phyloP scores from a whole-genome alignment of 2,888 invertebrate species.

The Cryptops parisi region DNA sequence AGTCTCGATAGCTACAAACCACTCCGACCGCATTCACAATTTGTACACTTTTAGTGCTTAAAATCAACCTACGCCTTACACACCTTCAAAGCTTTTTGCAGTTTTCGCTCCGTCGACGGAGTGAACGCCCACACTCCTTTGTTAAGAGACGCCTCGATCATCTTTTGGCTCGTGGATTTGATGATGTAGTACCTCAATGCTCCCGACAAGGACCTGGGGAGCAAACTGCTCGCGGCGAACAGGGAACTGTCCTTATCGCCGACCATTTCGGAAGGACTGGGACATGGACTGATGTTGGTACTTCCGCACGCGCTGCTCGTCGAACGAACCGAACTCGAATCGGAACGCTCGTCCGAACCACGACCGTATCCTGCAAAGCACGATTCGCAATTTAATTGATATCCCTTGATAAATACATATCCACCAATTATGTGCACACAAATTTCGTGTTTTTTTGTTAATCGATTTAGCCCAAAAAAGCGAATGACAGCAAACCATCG shows the following conservation, averaged over 20 bases:
- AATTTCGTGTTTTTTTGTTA: too few species aligned
- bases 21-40: too few species aligned
- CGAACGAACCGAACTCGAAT: conserved; percentile 19
- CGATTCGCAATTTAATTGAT: too few species aligned
- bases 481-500: too few species aligned
- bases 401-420: too few species aligned
- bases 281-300: conserved; percentile 18
- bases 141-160: conserved; percentile 42
- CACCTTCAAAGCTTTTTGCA: conserved; percentile 45
- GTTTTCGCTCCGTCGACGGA: conserved; percentile 44
- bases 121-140: conserved; percentile 44
- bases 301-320: conserved; percentile 19
- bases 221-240: not conserved
- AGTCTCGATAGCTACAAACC: too few species aligned
- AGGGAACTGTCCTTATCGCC: conserved; percentile 12
- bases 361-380: conserved; percentile 14
- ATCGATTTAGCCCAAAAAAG: too few species aligned
- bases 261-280: conserved; percentile 15
- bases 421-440: too few species aligned
- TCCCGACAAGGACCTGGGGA: too few species aligned
- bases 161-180: conserved; percentile 42
- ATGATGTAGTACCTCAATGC: conserved; percentile 42
- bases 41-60: not conserved
- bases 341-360: conserved; percentile 19
- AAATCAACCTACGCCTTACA: conserved; percentile 22